Evolutionary conservation across 2,113 vertebrate species (phyloP).

Genomic region (Cathartes aura): DNA sequence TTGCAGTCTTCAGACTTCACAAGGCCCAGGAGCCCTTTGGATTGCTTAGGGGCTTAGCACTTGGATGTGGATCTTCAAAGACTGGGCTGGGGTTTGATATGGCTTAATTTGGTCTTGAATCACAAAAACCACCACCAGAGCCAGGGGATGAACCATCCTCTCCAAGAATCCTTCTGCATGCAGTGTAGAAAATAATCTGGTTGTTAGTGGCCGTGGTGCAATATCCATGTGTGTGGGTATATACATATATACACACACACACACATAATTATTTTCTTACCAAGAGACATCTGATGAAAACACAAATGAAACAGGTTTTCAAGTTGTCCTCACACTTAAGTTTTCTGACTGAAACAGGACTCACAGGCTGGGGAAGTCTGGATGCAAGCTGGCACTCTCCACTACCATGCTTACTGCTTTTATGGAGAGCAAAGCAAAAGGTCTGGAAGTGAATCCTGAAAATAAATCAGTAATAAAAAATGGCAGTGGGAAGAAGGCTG

Average conservation of each 20-base stretch:
- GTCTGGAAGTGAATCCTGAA: background rate
- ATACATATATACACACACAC: too few relatives aligned
- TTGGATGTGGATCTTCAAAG: background rate
- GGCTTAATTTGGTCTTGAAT: background rate
- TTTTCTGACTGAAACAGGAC: background rate
- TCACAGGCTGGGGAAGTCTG: background rate
- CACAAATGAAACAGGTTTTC: background rate
- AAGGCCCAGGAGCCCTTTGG: background rate
- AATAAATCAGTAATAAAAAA: background rate
- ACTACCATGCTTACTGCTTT: background rate
- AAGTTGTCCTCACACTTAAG: background rate
- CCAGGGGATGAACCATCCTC: background rate
- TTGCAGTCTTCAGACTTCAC: background rate
- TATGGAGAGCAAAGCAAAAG: background rate
- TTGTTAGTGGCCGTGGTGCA: background rate
- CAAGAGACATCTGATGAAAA: background rate
- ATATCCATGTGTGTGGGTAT: background rate
- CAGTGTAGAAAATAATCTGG: background rate
- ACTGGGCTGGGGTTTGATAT: background rate
- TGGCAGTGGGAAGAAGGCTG: background rate
- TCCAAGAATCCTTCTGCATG: background rate
- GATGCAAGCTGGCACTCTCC: background rate
- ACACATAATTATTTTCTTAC: background rate
- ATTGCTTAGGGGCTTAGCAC: background rate
- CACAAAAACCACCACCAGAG: background rate